phyloP scores from a whole-genome alignment of 2,113 vertebrate species.

The Tricholaema leucomelas region DNA sequence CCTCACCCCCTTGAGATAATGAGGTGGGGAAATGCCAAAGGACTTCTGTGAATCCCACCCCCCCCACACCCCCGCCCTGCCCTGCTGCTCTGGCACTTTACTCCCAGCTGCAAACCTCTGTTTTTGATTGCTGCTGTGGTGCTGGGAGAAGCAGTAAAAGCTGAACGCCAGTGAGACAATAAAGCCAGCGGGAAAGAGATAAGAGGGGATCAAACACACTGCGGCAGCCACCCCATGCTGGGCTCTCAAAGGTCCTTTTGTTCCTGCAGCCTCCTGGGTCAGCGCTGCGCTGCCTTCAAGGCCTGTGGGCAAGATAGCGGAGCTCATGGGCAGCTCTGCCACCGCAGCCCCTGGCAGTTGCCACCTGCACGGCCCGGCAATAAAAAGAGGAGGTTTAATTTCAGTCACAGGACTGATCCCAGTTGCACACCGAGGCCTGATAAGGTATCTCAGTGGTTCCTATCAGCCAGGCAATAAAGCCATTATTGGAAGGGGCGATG shows the following conservation, averaged over 20 bases:
- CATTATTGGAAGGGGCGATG: conserved; percentile 19
- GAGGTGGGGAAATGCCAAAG: not conserved
- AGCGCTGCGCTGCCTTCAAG: conserved; percentile 38
- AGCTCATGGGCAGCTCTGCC: not conserved
- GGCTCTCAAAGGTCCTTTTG: conserved; percentile 68
- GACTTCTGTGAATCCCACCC: not conserved
- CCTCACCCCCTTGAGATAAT: fast-evolving
- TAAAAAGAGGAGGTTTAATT: conserved; percentile 66
- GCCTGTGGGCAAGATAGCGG: not conserved
- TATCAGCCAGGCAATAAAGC: conserved; percentile 55
- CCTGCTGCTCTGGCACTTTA: not conserved
- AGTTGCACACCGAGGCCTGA: conserved; percentile 35
- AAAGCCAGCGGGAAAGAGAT: conserved; percentile 38
- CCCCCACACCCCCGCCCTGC: not conserved
- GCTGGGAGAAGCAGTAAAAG: conserved; percentile 58
- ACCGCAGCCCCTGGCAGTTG: conserved; percentile 43
- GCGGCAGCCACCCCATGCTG: not conserved
- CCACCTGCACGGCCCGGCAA: conserved; percentile 55
- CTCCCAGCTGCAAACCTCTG: conserved; percentile 43
- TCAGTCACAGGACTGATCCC: conserved; percentile 48
- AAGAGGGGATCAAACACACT: conserved; percentile 39
- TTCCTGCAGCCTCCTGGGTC: conserved; percentile 30
- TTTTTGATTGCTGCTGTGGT: not conserved
- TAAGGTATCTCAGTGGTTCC: conserved; percentile 45
- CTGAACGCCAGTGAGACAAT: conserved; percentile 8